Base-by-base conservation (phyloP, 2,113 vertebrate genomes). In the Cyprinodon brontotheroides region DNA sequence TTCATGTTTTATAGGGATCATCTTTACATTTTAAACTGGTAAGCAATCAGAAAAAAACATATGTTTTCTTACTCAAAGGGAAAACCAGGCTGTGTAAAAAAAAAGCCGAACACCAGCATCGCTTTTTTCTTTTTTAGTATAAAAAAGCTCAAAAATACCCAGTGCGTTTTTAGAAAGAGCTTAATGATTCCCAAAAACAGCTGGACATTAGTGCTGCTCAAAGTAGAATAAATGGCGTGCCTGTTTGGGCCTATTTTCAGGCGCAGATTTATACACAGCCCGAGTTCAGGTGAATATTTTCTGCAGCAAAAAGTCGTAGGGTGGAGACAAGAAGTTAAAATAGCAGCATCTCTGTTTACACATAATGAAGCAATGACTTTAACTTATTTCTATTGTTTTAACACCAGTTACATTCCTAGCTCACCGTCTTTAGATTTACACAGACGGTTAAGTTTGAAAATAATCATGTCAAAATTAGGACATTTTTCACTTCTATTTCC, bases 191-290 rank as follows among this genome's bases (percentile, higher is more conserved):
- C 39, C 41, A 59, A 41, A 65, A 81, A 15, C 37, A 37, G 11
- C 45, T 60, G 43, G 12, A 13, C 4, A 65, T 29, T 61, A 60
- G 66, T 2, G 1, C 38, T 61, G 38, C 20, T 75, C 40, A 63
- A 75, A 66, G 38, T 29, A 5, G 63, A 65, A 39, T 38, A 66
- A 71, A 75, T 9, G 1, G 43, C 38, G 17, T 5, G 62, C 61
- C 41, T 72, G 17, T 67, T 67, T 8, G 9, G 65, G 74, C 65
- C 45, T 70, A 75, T 75, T 70, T 82, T 72, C 22, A 75, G 68
- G 10, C 1, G 13, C 36, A 3, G 48, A 65, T 60, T 59, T 78
- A 66, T 45, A 57, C 3, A 53, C 10, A 64, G 17, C 63, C 37
- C 45, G 13, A 8, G 36, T 36, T 50, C 57, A 37, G 17, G 20